Percentiles rank a stretch among this genome's conserved stretches.
phyloP scores from a whole-genome alignment of 1,140 invertebrate genomes.

The Riptortus pedestris region DNA sequence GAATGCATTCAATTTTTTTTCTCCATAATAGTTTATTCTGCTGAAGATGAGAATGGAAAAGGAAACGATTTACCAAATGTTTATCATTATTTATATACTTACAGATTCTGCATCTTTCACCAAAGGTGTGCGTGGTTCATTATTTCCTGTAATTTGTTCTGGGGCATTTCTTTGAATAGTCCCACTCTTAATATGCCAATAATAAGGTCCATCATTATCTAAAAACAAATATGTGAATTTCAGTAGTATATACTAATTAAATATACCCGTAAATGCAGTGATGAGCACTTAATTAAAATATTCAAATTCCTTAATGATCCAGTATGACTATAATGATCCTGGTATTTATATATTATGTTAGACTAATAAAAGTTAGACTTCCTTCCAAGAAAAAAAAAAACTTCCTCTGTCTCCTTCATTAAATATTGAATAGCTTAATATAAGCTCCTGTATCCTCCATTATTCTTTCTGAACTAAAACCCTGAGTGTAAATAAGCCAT shows the following conservation, averaged over 20 bases:
- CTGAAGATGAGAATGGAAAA: no score
- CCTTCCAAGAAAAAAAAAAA: no score
- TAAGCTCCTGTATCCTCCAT: no score
- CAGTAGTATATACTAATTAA: no score
- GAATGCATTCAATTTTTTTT: no score
- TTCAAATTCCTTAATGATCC: background rate
- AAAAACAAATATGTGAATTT: slow-evolving; percentile 32
- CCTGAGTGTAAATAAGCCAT: no score
- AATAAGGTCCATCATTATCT: slow-evolving; percentile 90
- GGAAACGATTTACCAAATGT: background rate
- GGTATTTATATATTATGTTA: no score
- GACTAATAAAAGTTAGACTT: no score
- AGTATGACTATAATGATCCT: background rate
- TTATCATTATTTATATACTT: slow-evolving; percentile 31
- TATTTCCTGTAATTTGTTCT: slow-evolving; percentile 40
- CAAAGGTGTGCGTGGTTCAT: slow-evolving; percentile 40
- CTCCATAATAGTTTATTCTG: no score
- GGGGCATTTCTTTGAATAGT: slow-evolving; percentile 89
- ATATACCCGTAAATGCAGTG: background rate
- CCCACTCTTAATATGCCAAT: slow-evolving; percentile 97
- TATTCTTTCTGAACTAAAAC: no score
- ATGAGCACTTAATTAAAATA: background rate
- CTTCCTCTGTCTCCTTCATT: no score
- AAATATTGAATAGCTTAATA: no score
- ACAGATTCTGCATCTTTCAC: slow-evolving; percentile 50